Base-by-base conservation (phyloP, 2,888 invertebrate genomes). In the Oligia strigilis region DNA sequence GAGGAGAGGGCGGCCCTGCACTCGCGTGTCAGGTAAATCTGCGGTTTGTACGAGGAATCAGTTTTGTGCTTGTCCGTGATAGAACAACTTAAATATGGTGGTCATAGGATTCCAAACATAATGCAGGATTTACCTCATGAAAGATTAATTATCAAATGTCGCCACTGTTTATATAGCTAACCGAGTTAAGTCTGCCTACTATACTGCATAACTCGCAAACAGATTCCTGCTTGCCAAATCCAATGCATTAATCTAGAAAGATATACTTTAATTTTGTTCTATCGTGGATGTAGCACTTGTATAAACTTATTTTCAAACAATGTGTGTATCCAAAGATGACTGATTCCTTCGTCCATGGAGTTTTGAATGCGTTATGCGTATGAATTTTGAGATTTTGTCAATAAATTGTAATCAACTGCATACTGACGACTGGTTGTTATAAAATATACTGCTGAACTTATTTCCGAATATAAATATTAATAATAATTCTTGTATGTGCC, bases 1-100 rank as follows among this genome's bases (percentile, higher is more conserved):
- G 98, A 98, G 84, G 98, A 98, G 92, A 93, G 97, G 90, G 96
- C 97, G 0, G 96, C 97, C 2, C 86, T 96, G 23, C 97, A 96
- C 82, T 95, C 97, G 29, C 93, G 97, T 75, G 96, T 96, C 96
- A 97, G 97, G 97, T 97, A 97, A 97, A 94, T 85, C 75, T 72
- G 62, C 69, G 71, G 77, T 65, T 81, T 74, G 23, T 64, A 52
- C 72, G 72, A 66, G 75, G 76, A 72, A 64, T 75, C 78, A 65
- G 55, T 72, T 71, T 46, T 62, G n/a, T 6, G 49, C 62, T 70
- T 67, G 67, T 77, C 81, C 67, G 76, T 64, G 29, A 81, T 79
- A 80, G 78, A 76, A 46, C 74, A 83, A 60, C 5, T 14, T 43
- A 17, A 74, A n/a, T 0, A 43, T 43, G 19, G 0, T 29, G 6